Evolutionary conservation across 2,113 vertebrate species (phyloP), one percentile per base, ranked within the genome.

Genomic region (Zonotrichia leucophrys): DNA sequence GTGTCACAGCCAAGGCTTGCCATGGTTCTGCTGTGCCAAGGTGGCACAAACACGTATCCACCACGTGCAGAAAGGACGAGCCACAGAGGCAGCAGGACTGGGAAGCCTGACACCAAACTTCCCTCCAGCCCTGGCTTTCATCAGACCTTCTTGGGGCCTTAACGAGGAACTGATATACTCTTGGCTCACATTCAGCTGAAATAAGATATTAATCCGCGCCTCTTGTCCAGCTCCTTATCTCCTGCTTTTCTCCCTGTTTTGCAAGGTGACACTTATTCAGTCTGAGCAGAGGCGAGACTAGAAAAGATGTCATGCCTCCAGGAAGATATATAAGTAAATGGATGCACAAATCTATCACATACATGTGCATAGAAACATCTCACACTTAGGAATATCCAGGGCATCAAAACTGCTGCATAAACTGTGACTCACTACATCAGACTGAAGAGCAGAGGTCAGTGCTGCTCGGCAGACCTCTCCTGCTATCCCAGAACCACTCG

Each of bases 11-110:
- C 67, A 73, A 56, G 58, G 44, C 22, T 75, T 7, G 4, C 37
- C 31, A 15, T 0, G 1, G 55, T 39, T 93, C 53, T 59, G 28
- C 59, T 46, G 50, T 49, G 35, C 37, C 37, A 86, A 80, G 11
- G 30, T 17, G 79, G 18, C 33, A 70, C 2, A 7, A 64, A 35
- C 0, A 1, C 3, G 0, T 16, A 23, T 31, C 37, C 47, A 35
- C 55, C 35, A n/a, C 0, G 4, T 17, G 35, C 18, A 83, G 41
- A 15, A 72, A 62, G 33, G 35, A 78, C 2, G 15, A 91, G 27
- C 15, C 66, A 78, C 41, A 73, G 50, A 76, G 15, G 58, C 47
- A 70, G 50, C 27, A 78, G 44, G 20, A 56, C 64, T 78, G 44
- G 49, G 60, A 94, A 72, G n/a, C 33, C 49, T 76, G 62, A 23